A percentile compares a stretch with the other conserved stretches of the same genome.
Conservation (phyloP, 1,140 invertebrate species). For the Procambarus clarkii region DNA sequence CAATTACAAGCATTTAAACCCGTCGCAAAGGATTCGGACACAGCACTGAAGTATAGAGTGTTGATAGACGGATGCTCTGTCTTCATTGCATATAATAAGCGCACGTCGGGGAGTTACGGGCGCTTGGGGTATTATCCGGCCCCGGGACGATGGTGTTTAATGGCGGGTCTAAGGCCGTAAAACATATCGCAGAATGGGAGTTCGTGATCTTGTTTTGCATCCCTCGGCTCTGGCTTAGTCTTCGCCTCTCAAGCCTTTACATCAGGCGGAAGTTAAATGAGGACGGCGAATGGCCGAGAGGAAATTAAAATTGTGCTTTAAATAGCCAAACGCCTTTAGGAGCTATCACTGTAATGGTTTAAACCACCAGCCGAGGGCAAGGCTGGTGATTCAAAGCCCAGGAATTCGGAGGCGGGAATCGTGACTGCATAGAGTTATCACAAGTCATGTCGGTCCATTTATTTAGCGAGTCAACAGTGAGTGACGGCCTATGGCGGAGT, state of each 20-base stretch:
- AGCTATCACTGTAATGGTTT: too few species aligned
- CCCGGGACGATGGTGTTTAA: conserved; percentile 65
- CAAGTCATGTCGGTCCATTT: conserved; percentile 47
- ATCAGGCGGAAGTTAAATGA: background rate
- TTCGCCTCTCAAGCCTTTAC: conserved; percentile 5
- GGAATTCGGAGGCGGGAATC: conserved; percentile 38
- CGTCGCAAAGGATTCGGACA: conserved; percentile 63
- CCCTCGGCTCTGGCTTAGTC: conserved; percentile 43
- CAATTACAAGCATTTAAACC: conserved; percentile 65
- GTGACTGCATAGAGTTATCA: conserved; percentile 60
- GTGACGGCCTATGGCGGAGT: conserved; percentile 25
- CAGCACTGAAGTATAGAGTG: conserved; percentile 63
- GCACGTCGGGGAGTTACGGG: conserved; percentile 55
- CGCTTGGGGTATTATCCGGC: conserved; percentile 50
- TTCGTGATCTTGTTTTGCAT: conserved; percentile 63
- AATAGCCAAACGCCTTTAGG: background rate
- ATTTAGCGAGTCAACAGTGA: conserved; percentile 43
- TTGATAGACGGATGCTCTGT: conserved; percentile 70
- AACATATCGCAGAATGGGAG: conserved; percentile 67
- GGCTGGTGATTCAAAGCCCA: background rate
- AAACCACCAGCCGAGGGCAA: background rate
- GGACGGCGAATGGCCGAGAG: background rate
- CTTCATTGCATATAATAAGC: conserved; percentile 71
- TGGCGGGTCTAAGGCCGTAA: conserved; percentile 62
- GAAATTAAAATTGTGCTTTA: background rate